Base-by-base conservation (phyloP, 2,113 vertebrate species). In the Heteronetta atricapilla region DNA sequence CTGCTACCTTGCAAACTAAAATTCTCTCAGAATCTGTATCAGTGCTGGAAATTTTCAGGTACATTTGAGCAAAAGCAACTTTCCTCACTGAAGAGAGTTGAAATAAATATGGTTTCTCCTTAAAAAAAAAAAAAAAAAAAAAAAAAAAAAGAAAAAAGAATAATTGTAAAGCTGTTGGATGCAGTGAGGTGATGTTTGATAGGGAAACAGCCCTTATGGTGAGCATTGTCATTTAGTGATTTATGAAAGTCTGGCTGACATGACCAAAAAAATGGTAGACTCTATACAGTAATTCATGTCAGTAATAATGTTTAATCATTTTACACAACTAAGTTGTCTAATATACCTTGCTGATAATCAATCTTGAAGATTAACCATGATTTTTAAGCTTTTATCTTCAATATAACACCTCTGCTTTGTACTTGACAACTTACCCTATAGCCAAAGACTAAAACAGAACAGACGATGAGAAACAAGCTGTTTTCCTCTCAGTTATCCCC, bases 71-170 rank as follows among this genome's bases (percentile, higher is more conserved):
- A 72, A 72, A 88, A 34, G 13, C 22, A 90, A 53, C 25, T 81
- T 36, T 58, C 10, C 33, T 60, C 0, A 0, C 17, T 83, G 36
- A 80, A 75, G 16, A 38, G 78, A 59, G 8, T n/a, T 16, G 34
- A 59, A 63, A 60, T 23, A 70, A 10, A 80, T 8, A 53, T 6
- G 10, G 8, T 25, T 78, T 82, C 34, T 33, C 44, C 26, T 58
- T 72, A 8, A 22, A 19, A 15, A 18, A 36, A 31, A 40, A 31
- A 69, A 31, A 23, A 34, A 70, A 40, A 34, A 70, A 40, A 19
- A 26, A 18, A n/a, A 8, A 22, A 19, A 15, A 18, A 36, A 31
- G 34, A 31, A 69, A 31, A 23, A 23, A 26, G 40, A 40, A 31
- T 2, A 31, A 18, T 34, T 18, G 53, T 42, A 58, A 26, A 70